phyloP scores from a whole-genome alignment of 2,888 invertebrate genomes.

The Apamea monoglypha region DNA sequence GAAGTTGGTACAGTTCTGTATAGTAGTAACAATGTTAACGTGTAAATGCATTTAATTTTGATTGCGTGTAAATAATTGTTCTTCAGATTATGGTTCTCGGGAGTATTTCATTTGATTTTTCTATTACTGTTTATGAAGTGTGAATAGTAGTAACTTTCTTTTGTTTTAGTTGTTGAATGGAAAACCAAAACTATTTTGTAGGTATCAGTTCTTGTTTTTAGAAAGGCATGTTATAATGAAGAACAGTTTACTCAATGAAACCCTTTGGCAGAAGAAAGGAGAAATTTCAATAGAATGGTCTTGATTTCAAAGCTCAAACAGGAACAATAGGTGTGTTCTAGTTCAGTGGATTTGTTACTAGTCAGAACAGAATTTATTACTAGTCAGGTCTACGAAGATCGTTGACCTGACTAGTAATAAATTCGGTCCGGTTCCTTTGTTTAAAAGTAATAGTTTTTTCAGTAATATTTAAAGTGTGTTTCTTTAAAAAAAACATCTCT shows the following conservation, averaged over 20 bases:
- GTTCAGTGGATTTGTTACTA: not conserved
- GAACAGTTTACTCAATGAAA: not conserved
- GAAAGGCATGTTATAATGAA: not conserved
- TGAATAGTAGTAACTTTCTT: not conserved
- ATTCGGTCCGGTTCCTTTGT: not conserved
- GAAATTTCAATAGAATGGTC: not conserved
- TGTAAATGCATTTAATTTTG: conserved; percentile 62
- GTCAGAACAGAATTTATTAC: not conserved
- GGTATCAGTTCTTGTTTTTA: not conserved
- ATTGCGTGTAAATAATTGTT: conserved; percentile 63
- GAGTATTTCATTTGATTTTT: conserved; percentile 25
- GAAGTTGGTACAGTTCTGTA: conserved; percentile 36
- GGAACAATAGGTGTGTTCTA: not conserved
- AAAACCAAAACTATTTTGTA: not conserved
- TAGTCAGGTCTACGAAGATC: not conserved
- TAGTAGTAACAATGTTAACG: conserved; percentile 45
- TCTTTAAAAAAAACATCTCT: not conserved
- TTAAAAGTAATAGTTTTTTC: not conserved
- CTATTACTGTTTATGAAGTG: conserved; percentile 6
- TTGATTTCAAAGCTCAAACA: not conserved
- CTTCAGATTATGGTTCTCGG: conserved; percentile 33
- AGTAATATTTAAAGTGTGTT: not conserved
- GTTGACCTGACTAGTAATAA: not conserved
- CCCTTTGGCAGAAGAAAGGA: not conserved
- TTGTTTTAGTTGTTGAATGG: not conserved